Evolutionary conservation across 1,140 invertebrate species (phyloP), one percentile per base, ranked within the genome.

Genomic region (Sitodiplosis mosellana): DNA sequence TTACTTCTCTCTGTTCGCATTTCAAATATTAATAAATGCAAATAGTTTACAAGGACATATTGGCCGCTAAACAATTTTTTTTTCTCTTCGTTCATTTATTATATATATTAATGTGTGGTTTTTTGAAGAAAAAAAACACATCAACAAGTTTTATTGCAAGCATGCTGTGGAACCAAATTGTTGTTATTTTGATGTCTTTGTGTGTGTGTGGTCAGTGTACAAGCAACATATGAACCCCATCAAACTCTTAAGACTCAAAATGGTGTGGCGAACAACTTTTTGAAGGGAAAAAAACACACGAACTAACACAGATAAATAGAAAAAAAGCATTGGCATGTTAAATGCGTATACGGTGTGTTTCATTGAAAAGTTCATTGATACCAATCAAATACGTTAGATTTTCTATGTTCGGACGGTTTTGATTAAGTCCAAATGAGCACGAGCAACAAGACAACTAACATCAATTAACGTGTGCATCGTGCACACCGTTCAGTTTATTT

Each of bases 331-430:
- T 44, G 42, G 12, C 37, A 40, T n/a, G 37, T 27, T 27, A 27
- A 27, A 27, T 27, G 27, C 27, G 27, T 27, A 10, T 27, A 10
- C 10, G 27, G 4, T 5, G 10, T 40, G 4, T 40, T 40, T 40
- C 37, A 40, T 40, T 40, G 37, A 40, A 40, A 40, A 40, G 37
- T 40, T 40, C 37, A 18, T 40, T 40, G 37, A 40, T 40, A 40
- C 37, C 37, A 40, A 40, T 18, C 37, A 40, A 40, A 40, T 40
- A n/a, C n/a, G 14, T 40, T 27, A 10, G 27, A 3, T 27, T 27
- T 27, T 27, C 27, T 27, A 27, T 27, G 4, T 3, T 27, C 10
- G 27, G 27, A 27, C 27, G 3, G 4, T 27, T 10, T 27, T 10
- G 27, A 27, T 27, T 27, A 27, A 10, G 3, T 27, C 27, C 27